Percentiles rank a stretch among this genome's conserved stretches.
Conservation (phyloP, 1,140 invertebrate species). For the Elysia chlorotica region DNA sequence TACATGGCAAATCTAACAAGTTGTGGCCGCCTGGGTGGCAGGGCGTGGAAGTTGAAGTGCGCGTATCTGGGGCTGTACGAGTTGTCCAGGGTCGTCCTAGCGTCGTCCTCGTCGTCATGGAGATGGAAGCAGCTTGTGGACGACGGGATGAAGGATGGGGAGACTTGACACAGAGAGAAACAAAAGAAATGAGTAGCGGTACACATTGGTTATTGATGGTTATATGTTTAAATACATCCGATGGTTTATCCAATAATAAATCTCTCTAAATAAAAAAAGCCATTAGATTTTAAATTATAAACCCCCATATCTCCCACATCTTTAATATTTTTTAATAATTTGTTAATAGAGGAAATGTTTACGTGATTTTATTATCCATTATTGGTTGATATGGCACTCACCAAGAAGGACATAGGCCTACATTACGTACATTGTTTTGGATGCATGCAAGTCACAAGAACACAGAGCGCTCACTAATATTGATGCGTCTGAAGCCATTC, state of each 20-base stretch:
- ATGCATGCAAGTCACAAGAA: not conserved
- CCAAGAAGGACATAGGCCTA: too few species aligned
- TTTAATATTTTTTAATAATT: not conserved
- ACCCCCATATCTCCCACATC: not conserved
- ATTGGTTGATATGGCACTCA: too few species aligned
- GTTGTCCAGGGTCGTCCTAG: not conserved
- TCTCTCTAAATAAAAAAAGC: not conserved
- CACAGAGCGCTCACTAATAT: not conserved
- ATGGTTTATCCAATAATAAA: not conserved
- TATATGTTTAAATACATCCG: too few species aligned
- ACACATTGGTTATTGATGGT: too few species aligned
- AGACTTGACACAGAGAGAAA: conserved; percentile 4
- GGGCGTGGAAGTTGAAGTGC: conserved; percentile 9
- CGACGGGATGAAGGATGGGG: not conserved
- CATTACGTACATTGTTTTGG: too few species aligned
- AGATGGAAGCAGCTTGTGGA: not conserved
- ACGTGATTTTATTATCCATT: too few species aligned
- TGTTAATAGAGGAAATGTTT: too few species aligned
- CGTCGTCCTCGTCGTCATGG: conserved; percentile 17
- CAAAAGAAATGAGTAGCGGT: not conserved
- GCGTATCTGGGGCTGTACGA: not conserved
- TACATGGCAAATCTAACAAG: conserved; percentile 20
- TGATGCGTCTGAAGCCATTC: too few species aligned
- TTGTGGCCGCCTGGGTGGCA: not conserved
- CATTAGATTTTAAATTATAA: not conserved